These are phyloP conservation scores for Ctenomys sociabilis DNA, from an alignment of 2,113 vertebrate genomes.

Conservation along the genomic window DNA sequence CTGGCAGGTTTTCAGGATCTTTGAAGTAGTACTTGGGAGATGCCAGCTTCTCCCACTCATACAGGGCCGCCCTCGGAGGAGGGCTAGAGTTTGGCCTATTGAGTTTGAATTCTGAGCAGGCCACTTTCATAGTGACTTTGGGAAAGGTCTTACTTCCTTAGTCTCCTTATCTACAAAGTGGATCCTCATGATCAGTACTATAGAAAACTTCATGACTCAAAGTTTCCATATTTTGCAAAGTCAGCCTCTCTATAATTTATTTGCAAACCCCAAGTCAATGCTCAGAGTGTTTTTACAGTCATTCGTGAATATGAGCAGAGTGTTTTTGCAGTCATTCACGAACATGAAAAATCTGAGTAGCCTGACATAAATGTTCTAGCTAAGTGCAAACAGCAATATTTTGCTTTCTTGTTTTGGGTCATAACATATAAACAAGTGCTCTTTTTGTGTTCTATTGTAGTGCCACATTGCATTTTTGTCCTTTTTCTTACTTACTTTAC, in stretches of 20 bases:
- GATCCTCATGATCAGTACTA: neutral
- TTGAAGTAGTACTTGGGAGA: neutral
- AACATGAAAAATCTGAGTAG: neutral
- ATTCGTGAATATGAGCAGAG: neutral
- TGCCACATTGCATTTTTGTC: neutral
- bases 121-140: neutral
- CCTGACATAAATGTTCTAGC: neutral
- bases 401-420: neutral
- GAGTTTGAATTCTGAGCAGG: neutral
- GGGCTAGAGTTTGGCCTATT: neutral
- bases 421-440: neutral
- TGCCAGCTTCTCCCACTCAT: neutral
- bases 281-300: neutral
- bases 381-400: neutral
- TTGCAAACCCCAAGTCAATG: neutral
- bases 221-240: neutral
- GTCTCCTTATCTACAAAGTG: conserved; percentile 19
- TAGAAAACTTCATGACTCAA: neutral
- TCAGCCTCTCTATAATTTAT: neutral
- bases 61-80: neutral
- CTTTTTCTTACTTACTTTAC: conserved; percentile 7
- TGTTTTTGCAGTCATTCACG: no score
- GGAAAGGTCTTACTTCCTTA: neutral
- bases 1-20: neutral
- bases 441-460: neutral